Evolutionary conservation across 1,140 invertebrate genomes (phyloP), one percentile per base, ranked within the genome.

Genomic region (Galendromus occidentalis): DNA sequence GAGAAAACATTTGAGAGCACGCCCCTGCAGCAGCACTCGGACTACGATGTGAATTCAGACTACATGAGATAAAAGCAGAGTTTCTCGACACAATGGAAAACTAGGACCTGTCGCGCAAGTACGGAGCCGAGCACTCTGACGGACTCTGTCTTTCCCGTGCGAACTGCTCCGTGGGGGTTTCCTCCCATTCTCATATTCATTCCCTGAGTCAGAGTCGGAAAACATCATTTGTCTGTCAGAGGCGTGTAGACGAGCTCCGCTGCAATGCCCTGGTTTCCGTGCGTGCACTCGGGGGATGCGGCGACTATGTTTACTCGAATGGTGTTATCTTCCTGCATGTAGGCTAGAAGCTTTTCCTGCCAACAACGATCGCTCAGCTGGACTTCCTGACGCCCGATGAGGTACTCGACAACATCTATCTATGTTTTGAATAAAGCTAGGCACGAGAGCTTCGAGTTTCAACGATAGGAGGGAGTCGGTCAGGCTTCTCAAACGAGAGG

Each of bases 81-180:
- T 75, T 87, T 87, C 80, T 98, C 92, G 78, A 97, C 93, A 77
- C 94, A 98, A 76, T 98, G 97, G 77, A 97, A 97, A 17, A 98
- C 90, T 22, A 98, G 78, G 6, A 97, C 93, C 69, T 94, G 83
- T 65, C 93, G 79, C 0, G 92, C 94, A 69, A 97, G 80, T 66
- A 94, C 80, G 12, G 83, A 81, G 17, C 91, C 93, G 0, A 97
- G 76, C 17, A 91, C 90, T 80, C 97, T 98, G 0, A 98, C 91
- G 42, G 91, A 93, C 76, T 97, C 92, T 6, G 93, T 97, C 80
- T 98, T 97, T 0, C 93, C 94, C 0, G 93, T 98, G 66, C 93
- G 93, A 68, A 92, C 91, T 18, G 92, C 91, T n/a, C 95, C 96
- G 73, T 96, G 98, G 0, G 95, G 95, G 80, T 98, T 98, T 12